Base-by-base conservation (phyloP, 64 coral and sea anemone species). In the Exaiptasia diaphana region DNA sequence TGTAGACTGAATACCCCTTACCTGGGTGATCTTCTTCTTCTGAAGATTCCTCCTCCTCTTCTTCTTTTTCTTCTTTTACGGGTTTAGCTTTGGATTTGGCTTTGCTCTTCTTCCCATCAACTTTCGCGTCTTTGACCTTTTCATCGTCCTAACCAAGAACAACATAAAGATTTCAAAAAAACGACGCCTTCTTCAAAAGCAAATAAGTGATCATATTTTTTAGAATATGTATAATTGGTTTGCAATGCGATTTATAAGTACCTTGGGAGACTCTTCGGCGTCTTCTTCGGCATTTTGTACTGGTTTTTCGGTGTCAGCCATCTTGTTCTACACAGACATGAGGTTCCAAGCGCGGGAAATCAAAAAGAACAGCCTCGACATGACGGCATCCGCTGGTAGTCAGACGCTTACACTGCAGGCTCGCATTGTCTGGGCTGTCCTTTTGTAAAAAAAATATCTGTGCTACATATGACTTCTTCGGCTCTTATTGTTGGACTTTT, bases 1-100 rank as follows among this genome's bases (percentile, higher is more conserved):
- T n/a, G n/a, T n/a, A n/a, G n/a, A n/a, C n/a, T n/a, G n/a, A n/a
- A n/a, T n/a, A n/a, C n/a, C n/a, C n/a, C 85, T 75, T 62, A 93
- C 90, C 90, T 50, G 52, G 43, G 2, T 32, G 71, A 24, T 93
- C 84, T 71, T 93, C 83, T 10, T 73, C 90, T 8, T 82, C 84
- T 62, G 83, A 87, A 4, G 90, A 93, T 33, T 87, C 84, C 3
- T 72, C 58, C 17, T 86, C 75, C 4, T 50, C 81, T 35, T 93
- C 90, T 21, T 78, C 78, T 49, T 86, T 41, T 35, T 86, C 64
- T 12, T 65, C 20, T 1, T 46, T 45, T 68, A 50, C 77, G 29
- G 59, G 15, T 65, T 65, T 65, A 35, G 13, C 60, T 68, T 67
- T 86, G 29, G 59, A 15, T 65, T 65, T 65, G n/a, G 13, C 30